These are phyloP conservation scores for Andrena fulva DNA, from an alignment of 2,888 invertebrate genomes.

Conservation along the genomic window DNA sequence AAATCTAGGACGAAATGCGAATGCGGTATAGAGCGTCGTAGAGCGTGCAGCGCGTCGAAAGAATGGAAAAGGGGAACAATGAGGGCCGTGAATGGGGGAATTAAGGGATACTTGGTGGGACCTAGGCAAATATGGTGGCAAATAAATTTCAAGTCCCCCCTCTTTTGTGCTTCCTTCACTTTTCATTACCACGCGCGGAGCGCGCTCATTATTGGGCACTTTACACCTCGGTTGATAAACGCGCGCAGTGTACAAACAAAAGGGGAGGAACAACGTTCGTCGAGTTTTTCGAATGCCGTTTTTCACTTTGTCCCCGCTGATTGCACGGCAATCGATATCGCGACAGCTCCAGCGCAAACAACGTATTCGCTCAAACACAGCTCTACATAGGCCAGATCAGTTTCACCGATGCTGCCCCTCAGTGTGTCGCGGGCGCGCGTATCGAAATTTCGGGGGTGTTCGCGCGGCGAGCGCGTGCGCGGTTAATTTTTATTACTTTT, in stretches of 20 bases:
- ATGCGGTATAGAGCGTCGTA: background rate
- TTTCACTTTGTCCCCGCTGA: slow-evolving; percentile 25
- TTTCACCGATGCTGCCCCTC: slow-evolving; percentile 11
- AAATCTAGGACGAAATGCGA: background rate
- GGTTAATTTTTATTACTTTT: background rate
- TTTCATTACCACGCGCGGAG: background rate
- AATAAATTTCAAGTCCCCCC: too few relatives aligned
- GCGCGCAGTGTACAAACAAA: background rate
- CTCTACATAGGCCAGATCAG: slow-evolving; percentile 8
- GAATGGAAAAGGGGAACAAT: background rate
- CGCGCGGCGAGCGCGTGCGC: background rate
- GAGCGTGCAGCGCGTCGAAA: background rate
- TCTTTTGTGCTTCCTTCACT: background rate
- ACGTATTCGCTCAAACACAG: slow-evolving; percentile 18
- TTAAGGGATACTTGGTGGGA: too few relatives aligned
- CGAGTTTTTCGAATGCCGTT: slow-evolving; percentile 24
- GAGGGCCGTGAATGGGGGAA: too few relatives aligned
- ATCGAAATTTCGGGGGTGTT: background rate
- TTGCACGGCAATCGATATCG: slow-evolving; percentile 26
- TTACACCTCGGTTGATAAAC: background rate
- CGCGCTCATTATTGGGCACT: background rate
- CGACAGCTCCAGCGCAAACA: slow-evolving; percentile 12
- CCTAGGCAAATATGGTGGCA: too few relatives aligned
- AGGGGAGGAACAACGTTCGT: background rate
- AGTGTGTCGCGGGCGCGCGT: background rate